Base-by-base conservation (phyloP, 2,888 invertebrate species). In the Papilio elwesi region DNA sequence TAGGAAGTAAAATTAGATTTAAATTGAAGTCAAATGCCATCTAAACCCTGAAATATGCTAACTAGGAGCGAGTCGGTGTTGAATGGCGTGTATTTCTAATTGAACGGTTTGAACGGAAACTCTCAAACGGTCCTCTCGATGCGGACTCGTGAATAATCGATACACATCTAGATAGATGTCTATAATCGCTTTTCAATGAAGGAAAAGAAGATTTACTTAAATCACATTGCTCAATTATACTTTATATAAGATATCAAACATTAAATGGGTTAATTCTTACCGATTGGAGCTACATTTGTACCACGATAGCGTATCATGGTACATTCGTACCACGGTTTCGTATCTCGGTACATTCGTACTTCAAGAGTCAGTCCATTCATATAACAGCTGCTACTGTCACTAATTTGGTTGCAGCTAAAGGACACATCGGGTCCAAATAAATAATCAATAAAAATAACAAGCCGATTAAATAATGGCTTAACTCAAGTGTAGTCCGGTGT, bases 61-160 rank as follows among this genome's bases (percentile, higher is more conserved):
- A 70, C 70, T 65, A 70, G 57, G 49, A 36, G 64, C 48, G 65
- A 70, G 65, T 65, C 53, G 49, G 48, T 57, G 57, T 70, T 43
- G 65, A 65, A 66, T 49, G 57, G 70, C 65, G 13, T 71, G 70
- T 70, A 62, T 71, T 57, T 66, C 65, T 65, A 71, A 71, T 66
- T 71, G 70, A 66, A 71, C n/a, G 57, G 57, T 66, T 71, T 66
- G 38, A 65, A 51, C 55, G 57, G 55, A 57, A 65, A 71, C 57
- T 66, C 70, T 64, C 52, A 65, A 71, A 57, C 59, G 68, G 59
- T 59, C 59, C 57, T 48, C 55, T 65, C 51, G 38, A 66, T 36
- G 15, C 47, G 47, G 26, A 51, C 36, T 53, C 57, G 49, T 70
- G 65, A 71, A 65, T 71, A 66, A 71, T 71, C 55, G 70, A 71